Conservation (phyloP, 2,113 vertebrate species). For the Chrysochloris asiatica region DNA sequence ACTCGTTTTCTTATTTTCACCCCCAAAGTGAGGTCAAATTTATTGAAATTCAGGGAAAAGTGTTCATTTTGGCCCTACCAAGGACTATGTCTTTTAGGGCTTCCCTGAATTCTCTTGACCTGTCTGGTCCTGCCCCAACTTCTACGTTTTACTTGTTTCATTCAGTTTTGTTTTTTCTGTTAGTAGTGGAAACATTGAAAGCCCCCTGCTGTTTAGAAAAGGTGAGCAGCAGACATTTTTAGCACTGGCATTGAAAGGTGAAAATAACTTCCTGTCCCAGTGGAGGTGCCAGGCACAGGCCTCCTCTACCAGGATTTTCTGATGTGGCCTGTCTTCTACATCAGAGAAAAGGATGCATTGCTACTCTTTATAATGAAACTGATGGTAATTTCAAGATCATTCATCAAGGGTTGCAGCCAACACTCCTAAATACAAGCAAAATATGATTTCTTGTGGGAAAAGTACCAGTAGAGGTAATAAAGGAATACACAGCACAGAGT, state of each 20-base stretch:
- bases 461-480: background rate
- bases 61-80: background rate
- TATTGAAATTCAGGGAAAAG: background rate
- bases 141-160: background rate
- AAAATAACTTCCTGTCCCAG: background rate
- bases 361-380: background rate
- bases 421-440: background rate
- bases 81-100: background rate
- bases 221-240: background rate
- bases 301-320: background rate
- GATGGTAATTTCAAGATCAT: background rate
- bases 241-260: background rate
- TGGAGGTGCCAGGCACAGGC: background rate
- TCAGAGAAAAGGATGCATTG: background rate
- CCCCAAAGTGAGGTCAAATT: background rate
- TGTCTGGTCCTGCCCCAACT: background rate
- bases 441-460: background rate
- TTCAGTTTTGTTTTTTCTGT: background rate
- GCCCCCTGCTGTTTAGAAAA: constrained; percentile 11
- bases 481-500: background rate
- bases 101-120: background rate
- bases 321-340: background rate
- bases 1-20: background rate
- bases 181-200: background rate
- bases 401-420: background rate